Percentiles rank a stretch among this genome's conserved stretches.
These are phyloP conservation scores for Lasioglossum albipes DNA, from an alignment of 1,140 invertebrate genomes.

Conservation along the genomic window DNA sequence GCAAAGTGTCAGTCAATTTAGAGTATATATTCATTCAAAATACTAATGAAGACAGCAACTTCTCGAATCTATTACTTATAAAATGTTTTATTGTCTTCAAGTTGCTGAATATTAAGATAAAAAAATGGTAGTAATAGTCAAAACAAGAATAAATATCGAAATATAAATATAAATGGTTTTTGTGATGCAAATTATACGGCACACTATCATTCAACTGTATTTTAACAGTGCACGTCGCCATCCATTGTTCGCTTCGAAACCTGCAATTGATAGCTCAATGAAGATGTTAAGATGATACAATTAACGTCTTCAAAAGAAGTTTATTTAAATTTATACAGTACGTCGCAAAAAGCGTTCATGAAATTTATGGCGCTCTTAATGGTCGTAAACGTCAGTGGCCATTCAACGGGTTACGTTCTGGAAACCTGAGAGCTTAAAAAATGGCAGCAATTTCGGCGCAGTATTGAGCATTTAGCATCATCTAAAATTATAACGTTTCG, in stretches of 20 bases:
- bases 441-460: conserved; percentile 27
- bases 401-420: conserved; percentile 29
- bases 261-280: not conserved
- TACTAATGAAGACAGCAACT: no score
- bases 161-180: no score
- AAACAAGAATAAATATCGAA: no score
- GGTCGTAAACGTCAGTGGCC: conserved; percentile 47
- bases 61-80: no score
- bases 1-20: no score
- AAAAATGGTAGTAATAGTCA: no score
- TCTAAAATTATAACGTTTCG: not conserved
- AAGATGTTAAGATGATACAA: conserved; percentile 20
- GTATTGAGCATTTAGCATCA: not conserved
- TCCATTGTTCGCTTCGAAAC: not conserved
- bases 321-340: conserved; percentile 45
- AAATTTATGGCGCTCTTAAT: conserved; percentile 47
- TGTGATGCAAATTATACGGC: not conserved
- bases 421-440: conserved; percentile 24
- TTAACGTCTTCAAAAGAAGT: conserved; percentile 26
- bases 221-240: no score
- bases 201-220: not conserved
- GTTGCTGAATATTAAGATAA: no score
- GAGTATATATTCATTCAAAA: no score
- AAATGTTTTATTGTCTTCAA: no score
- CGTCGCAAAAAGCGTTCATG: conserved; percentile 33